Conservation (phyloP, 1,140 invertebrate genomes). For the Euglossa dilemma region DNA sequence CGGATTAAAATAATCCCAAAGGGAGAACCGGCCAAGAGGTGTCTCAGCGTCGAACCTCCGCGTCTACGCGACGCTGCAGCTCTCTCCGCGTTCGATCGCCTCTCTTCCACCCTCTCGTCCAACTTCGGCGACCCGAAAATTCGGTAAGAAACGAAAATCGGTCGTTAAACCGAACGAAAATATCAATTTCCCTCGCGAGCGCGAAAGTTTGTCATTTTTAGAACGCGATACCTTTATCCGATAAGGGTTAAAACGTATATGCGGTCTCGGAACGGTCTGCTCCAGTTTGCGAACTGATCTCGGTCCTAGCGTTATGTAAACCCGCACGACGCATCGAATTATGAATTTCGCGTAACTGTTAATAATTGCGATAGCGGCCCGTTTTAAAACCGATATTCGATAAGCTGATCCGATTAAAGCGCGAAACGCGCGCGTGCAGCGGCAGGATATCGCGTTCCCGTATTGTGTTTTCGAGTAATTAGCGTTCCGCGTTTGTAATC, state of each 20-base stretch:
- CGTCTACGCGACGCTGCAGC: neutral
- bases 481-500: slow-evolving; percentile 5
- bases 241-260: neutral
- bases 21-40: neutral
- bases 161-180: no score
- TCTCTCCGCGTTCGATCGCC: neutral
- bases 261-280: neutral
- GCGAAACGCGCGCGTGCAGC: neutral
- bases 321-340: neutral
- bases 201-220: no score
- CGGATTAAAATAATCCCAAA: slow-evolving; percentile 47
- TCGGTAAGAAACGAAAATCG: no score
- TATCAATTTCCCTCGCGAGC: no score
- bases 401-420: slow-evolving; percentile 13
- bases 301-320: neutral
- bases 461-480: slow-evolving; percentile 20
- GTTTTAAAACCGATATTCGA: slow-evolving; percentile 3
- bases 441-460: neutral
- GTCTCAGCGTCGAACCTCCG: neutral
- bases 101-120: neutral
- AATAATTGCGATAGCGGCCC: neutral
- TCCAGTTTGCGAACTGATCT: neutral
- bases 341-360: slow-evolving; percentile 10
- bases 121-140: no score
- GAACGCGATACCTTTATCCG: no score